phyloP scores from a whole-genome alignment of 2,797 vertebrate species.

The Falco rusticolus region DNA sequence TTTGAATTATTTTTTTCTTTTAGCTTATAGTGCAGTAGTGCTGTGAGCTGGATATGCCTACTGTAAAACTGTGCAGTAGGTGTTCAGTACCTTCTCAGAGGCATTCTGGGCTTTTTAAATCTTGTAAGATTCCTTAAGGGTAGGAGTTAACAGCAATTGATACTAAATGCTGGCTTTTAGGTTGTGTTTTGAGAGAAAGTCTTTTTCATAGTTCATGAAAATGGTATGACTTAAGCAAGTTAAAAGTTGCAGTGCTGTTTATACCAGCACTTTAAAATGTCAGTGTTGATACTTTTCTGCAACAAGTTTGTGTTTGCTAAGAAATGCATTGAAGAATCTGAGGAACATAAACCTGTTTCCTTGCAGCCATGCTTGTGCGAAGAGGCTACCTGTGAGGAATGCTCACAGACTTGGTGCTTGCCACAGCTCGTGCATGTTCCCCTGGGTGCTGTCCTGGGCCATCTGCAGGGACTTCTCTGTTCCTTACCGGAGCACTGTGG shows the following conservation, averaged over 20 bases:
- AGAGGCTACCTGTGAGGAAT: neutral
- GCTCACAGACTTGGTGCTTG: no score
- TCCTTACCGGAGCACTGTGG: neutral
- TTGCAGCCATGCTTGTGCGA: neutral
- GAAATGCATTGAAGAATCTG: neutral
- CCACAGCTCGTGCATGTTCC: neutral
- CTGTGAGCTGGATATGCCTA: neutral
- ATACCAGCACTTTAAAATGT: neutral
- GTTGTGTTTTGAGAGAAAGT: neutral
- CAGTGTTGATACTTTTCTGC: neutral
- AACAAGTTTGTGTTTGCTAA: neutral
- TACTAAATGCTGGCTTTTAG: neutral
- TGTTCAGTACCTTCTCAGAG: neutral
- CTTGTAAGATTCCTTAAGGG: neutral
- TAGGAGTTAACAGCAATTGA: neutral
- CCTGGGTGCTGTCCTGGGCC: accelerated
- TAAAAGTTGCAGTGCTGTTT: neutral
- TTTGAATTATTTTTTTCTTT: neutral
- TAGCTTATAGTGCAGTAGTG: neutral
- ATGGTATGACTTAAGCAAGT: neutral
- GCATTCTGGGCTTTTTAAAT: neutral
- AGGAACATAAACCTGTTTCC: neutral
- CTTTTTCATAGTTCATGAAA: neutral
- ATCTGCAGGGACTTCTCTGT: neutral
- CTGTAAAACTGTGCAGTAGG: neutral